phyloP scores from a whole-genome alignment of 2,888 invertebrate species.

The Amphimallon solstitiale region DNA sequence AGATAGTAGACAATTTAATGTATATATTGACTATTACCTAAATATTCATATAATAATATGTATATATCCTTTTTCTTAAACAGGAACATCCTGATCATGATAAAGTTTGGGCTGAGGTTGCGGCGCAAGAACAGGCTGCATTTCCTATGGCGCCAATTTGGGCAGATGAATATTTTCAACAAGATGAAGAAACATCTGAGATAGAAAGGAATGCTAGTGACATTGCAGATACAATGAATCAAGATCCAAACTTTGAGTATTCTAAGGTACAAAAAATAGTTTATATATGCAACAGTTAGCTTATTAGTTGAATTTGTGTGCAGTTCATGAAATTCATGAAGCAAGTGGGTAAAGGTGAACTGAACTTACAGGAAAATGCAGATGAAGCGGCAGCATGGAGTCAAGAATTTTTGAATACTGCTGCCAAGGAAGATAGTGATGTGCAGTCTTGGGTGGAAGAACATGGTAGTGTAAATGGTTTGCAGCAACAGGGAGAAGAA shows the following conservation, averaged over 20 bases:
- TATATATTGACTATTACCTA: conserved; percentile 44
- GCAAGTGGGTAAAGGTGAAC: conserved; percentile 76
- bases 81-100: conserved; percentile 59
- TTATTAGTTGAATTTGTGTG: conserved; percentile 42
- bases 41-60: background rate
- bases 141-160: conserved; percentile 67
- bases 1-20: conserved; percentile 63
- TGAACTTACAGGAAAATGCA: conserved; percentile 66
- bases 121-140: conserved; percentile 55
- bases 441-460: conserved; percentile 60
- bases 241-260: conserved; percentile 74
- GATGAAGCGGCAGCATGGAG: conserved; percentile 63
- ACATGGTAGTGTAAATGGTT: conserved; percentile 47
- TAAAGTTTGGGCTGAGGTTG: conserved; percentile 71
- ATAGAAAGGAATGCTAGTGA: conserved; percentile 69
- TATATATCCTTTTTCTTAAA: conserved; percentile 2
- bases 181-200: conserved; percentile 54
- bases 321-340: conserved; percentile 89
- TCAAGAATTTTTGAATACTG: conserved; percentile 62
- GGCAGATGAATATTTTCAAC: conserved; percentile 71
- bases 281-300: conserved; percentile 6
- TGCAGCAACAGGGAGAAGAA: background rate
- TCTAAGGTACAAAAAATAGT: conserved; percentile 67
- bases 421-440: conserved; percentile 48
- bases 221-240: conserved; percentile 69